Evolutionary conservation across 2,797 vertebrate genomes (phyloP), one percentile per base, ranked within the genome.

Genomic region (Microcaecilia unicolor): DNA sequence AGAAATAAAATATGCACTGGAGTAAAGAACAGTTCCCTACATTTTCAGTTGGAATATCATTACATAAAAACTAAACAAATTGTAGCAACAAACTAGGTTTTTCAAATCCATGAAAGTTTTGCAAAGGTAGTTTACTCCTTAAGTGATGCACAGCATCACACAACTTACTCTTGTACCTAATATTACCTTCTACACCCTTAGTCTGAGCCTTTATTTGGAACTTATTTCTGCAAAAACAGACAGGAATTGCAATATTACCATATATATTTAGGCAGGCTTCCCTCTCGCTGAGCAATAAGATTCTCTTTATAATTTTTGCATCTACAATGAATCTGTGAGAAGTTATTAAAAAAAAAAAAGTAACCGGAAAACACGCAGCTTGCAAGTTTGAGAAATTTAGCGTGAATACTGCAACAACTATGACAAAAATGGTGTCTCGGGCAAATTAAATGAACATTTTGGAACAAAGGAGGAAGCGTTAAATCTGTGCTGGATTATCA

Each of bases 401-500:
- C 25, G 41, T 48, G 48, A 67, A 65, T 36, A 44, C 40, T 48
- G 51, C 18, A 29, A 66, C 44, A 58, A 60, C 24, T 4, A 40
- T 2, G 46, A 51, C 35, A 48, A 31, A 49, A 56, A 52, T 2
- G 4, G 32, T 34, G 37, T 58, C 58, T 50, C 51, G 41, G n/a
- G n/a, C 66, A 51, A 48, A 56, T 49, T 36, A 52, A 42, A 47
- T 38, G 21, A 44, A 52, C 16, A 48, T 55, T 48, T 52, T 60
- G 34, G 23, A 53, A 52, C 41, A 49, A 35, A 38, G 48, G 31
- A 49, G 69, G 25, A 56, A 61, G 61, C 63, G 48, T 34, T 41
- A 63, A 55, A 61, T 64, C 62, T 66, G 72, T 43, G 53, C 57
- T 58, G 71, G 72, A 44, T 66, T 50, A 56, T 41, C 36, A 39